Conservation (phyloP, 2,888 invertebrate species). For the Amphimallon solstitiale region DNA sequence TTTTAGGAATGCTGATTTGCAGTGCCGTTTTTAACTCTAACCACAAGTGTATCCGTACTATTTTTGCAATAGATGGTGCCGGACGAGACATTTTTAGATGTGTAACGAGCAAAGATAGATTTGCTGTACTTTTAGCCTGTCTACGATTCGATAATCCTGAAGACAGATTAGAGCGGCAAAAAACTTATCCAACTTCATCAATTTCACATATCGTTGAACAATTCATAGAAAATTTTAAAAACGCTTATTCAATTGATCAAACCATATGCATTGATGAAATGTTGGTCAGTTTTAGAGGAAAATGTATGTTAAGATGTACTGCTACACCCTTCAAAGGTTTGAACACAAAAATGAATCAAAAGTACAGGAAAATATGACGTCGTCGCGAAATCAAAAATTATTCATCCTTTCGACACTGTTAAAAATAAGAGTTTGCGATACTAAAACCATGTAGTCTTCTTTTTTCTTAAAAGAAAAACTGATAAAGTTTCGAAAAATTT, state of each 20-base stretch:
- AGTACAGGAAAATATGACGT: too few species aligned
- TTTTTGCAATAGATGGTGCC: constrained; percentile 30
- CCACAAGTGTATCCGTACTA: constrained; percentile 11
- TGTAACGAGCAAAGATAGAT: constrained; percentile 41
- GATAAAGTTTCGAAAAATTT: too few species aligned
- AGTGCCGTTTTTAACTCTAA: constrained; percentile 19
- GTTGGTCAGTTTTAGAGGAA: constrained; percentile 37
- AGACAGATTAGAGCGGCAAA: constrained; percentile 36
- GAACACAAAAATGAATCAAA: too few species aligned
- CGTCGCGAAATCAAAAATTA: too few species aligned
- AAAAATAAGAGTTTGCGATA: too few species aligned
- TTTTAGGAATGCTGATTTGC: constrained; percentile 21
- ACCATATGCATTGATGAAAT: constrained; percentile 43
- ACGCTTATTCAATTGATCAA: constrained; percentile 43
- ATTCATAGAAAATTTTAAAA: constrained; percentile 20
- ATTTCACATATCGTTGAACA: constrained; percentile 35
- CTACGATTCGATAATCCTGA: too few species aligned
- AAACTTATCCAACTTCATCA: constrained; percentile 40
- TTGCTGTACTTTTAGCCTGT: constrained; percentile 37
- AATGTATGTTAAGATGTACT: too few species aligned
- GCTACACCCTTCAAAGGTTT: too few species aligned
- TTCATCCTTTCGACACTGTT: too few species aligned
- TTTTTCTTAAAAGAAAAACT: too few species aligned
- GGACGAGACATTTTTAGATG: constrained; percentile 29
- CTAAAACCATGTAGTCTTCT: too few species aligned